Percentiles rank a stretch among this genome's conserved stretches.
phyloP scores from a whole-genome alignment of 2,113 vertebrate species.

The Xerus inauris region DNA sequence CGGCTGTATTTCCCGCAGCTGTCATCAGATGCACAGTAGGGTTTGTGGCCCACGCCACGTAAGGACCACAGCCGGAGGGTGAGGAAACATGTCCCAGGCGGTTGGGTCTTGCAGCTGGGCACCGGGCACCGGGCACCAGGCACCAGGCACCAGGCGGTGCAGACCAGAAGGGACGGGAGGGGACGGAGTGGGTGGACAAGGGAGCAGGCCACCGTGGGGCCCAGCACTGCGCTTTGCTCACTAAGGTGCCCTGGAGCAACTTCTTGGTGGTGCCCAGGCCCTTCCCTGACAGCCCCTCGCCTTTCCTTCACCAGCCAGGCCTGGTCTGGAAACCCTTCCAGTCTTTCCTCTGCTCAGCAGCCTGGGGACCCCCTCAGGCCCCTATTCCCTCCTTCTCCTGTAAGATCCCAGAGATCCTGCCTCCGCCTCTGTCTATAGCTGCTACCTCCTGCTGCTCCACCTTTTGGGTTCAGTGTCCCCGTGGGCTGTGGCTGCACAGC shows the following conservation, averaged over 20 bases:
- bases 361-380: background rate
- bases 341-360: background rate
- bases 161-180: background rate
- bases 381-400: background rate
- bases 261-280: background rate
- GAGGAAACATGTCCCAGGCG: background rate
- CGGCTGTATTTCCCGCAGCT: background rate
- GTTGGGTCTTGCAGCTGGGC: fast-evolving
- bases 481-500: background rate
- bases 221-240: background rate
- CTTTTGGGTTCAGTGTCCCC: too few species aligned
- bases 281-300: background rate
- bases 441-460: background rate
- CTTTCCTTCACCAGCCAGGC: background rate
- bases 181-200: background rate
- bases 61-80: background rate
- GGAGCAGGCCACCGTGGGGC: background rate
- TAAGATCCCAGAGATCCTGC: background rate
- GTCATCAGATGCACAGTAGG: background rate
- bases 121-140: too few species aligned
- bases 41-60: background rate
- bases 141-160: too few species aligned
- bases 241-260: too few species aligned
- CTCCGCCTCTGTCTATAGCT: background rate
- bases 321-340: background rate